Base-by-base conservation (phyloP, 2,113 vertebrate genomes). In the Platichthys stellatus region DNA sequence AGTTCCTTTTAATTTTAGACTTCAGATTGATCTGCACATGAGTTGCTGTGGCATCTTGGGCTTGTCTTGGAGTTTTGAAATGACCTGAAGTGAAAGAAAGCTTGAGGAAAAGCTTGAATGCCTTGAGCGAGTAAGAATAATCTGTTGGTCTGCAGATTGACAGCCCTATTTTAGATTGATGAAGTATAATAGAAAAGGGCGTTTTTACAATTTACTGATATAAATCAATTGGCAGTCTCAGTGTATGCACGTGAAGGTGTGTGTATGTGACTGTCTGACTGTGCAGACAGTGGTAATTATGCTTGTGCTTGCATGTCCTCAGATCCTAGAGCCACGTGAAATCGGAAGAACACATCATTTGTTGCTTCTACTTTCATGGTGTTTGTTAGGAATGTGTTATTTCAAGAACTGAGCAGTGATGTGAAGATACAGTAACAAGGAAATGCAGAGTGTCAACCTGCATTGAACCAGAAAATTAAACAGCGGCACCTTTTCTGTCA, bases 261-360 rank as follows among this genome's bases (percentile, higher is more conserved):
- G 17, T 31, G 24, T 28, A 28, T 45, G 2, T 51, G 40, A 54
- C 12, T 66, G 28, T 74, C 8, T 73, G 14, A 15, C 3, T 60
- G 18, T 63, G 17, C 20, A 74, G 5, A 76, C 7, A 51, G 2
- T 51, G 11, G 24, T 54, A 84, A 69, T 69, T 47, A 51, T 83
- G 61, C 61, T 72, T 82, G 79, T 80, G 63, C 75, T 67, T 77
- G 68, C 89, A 53, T n/a, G 67, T 69, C 69, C 53, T 76, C 67
- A 59, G 53, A 67, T 86, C 40, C 5, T 77, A 63, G 43, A 45
- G 13, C 43, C 11, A 38, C 35, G 7, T 38, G 35, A 38, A 2
- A 10, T 38, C 35, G 8, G 8, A 38, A 38, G 35, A 38, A 10
- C 35, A 38, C 35, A 38, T 38, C 8, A 38, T 38, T 38, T 45